phyloP scores from a whole-genome alignment of 2,888 invertebrate genomes.

The Lochmaea capreae region DNA sequence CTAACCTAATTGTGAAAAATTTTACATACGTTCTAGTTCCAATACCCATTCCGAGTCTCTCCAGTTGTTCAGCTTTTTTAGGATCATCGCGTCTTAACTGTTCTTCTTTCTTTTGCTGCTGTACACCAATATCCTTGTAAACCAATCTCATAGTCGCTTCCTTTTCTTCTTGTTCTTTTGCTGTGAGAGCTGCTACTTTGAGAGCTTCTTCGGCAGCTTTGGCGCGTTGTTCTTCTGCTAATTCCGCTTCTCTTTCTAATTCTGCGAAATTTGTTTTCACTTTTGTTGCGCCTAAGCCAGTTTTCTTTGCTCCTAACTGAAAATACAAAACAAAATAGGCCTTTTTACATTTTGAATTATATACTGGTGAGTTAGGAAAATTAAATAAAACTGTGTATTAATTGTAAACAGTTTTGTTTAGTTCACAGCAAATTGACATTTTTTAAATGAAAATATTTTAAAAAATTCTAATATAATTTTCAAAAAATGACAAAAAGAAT shows the following conservation, averaged over 20 bases:
- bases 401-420: too few species aligned
- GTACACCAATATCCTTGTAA: constrained; percentile 79
- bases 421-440: too few species aligned
- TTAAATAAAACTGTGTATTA: not conserved
- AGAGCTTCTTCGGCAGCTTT: constrained; percentile 64
- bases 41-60: constrained; percentile 94
- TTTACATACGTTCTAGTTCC: constrained; percentile 67
- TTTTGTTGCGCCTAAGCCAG: constrained; percentile 93
- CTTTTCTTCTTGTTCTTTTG: constrained; percentile 76
- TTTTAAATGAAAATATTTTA: too few species aligned
- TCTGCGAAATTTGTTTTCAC: constrained; percentile 96
- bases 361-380: not conserved
- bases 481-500: too few species aligned
- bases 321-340: constrained; percentile 2
- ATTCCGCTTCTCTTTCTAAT: constrained; percentile 89
- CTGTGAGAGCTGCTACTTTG: constrained; percentile 63
- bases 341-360: not conserved
- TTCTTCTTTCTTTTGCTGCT: constrained; percentile 78
- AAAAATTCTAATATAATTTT: too few species aligned
- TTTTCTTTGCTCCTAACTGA: constrained; percentile 87
- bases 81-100: constrained; percentile 80
- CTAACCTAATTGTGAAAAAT: too few species aligned
- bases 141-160: constrained; percentile 78
- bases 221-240: constrained; percentile 78
- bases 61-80: constrained; percentile 86